Percentiles rank a stretch among this genome's conserved stretches.
Conservation (phyloP, 2,888 invertebrate genomes). For the Cerceris ruficornis region DNA sequence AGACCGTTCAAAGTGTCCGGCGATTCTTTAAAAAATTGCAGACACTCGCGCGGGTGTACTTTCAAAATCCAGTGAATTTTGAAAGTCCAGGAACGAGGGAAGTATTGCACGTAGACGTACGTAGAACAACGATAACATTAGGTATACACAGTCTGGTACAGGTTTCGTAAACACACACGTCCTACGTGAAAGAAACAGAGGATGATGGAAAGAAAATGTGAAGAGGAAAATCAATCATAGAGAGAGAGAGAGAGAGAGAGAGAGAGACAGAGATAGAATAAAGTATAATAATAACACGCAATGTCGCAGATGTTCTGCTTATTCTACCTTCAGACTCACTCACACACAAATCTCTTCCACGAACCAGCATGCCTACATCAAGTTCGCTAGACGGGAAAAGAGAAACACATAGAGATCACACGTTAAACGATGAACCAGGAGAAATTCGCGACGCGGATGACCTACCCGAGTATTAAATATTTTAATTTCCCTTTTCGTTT, state of each 20-base stretch:
- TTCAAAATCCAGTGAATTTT: slow-evolving; percentile 22
- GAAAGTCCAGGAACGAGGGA: slow-evolving; percentile 6
- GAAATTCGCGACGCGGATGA: slow-evolving; percentile 18
- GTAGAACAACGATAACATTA: slow-evolving; percentile 48
- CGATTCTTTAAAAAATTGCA: slow-evolving; percentile 39
- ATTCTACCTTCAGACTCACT: slow-evolving; percentile 80
- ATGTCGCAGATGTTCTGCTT: slow-evolving; percentile 61
- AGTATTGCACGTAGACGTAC: slow-evolving; percentile 6
- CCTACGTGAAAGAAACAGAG: slow-evolving; percentile 51
- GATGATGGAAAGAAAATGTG: too few species aligned
- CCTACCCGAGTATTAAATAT: neutral
- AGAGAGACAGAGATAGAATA: slow-evolving; percentile 32
- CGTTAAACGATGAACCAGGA: slow-evolving; percentile 66
- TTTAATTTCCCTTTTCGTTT: neutral
- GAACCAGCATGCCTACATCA: slow-evolving; percentile 81
- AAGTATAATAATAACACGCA: slow-evolving; percentile 51
- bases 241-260: slow-evolving; percentile 19
- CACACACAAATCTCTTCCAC: slow-evolving; percentile 81
- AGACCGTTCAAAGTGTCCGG: neutral
- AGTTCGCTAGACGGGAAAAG: slow-evolving; percentile 80
- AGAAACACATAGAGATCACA: slow-evolving; percentile 78
- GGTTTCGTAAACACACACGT: slow-evolving; percentile 42
- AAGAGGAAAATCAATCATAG: slow-evolving; percentile 3
- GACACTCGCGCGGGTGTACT: slow-evolving; percentile 24
- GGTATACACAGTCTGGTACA: slow-evolving; percentile 34